These are phyloP conservation scores for Gobio gobio DNA, from an alignment of 2,113 vertebrate species.

Conservation along the genomic window DNA sequence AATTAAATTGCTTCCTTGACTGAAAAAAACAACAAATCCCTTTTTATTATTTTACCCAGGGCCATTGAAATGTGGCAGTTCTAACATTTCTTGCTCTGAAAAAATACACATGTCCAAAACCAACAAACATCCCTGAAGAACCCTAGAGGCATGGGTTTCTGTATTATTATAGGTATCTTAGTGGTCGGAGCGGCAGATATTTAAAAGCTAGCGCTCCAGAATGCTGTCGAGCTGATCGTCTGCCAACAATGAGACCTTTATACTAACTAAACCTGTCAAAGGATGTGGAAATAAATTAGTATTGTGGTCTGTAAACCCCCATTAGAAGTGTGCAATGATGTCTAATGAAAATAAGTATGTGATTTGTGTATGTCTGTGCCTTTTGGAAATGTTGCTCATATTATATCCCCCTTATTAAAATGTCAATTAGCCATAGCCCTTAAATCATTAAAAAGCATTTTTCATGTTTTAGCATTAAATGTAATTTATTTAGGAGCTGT, in stretches of 20 bases:
- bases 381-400: slow-evolving; percentile 4
- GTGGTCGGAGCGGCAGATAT: slow-evolving; percentile 8
- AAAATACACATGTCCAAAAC: slow-evolving; percentile 43
- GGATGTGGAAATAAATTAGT: slow-evolving; percentile 20
- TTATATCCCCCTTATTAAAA: slow-evolving; percentile 8
- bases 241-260: slow-evolving; percentile 18
- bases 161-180: slow-evolving; percentile 37
- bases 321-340: neutral
- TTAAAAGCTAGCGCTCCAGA: neutral
- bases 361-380: neutral
- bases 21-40: slow-evolving; percentile 38
- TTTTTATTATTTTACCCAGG: slow-evolving; percentile 46
- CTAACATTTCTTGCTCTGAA: slow-evolving; percentile 26
- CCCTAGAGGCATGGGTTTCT: neutral
- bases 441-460: slow-evolving; percentile 5
- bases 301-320: neutral
- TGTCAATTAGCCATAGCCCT: slow-evolving; percentile 1
- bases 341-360: neutral
- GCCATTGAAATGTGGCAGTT: slow-evolving; percentile 42
- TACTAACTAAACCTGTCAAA: slow-evolving; percentile 26
- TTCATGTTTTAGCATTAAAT: slow-evolving; percentile 1
- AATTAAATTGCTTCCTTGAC: slow-evolving; percentile 45
- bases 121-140: slow-evolving; percentile 29
- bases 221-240: neutral
- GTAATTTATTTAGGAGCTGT: slow-evolving; percentile 36